Percentiles rank a stretch among this genome's conserved stretches.
Evolutionary conservation across 2,888 invertebrate genomes (phyloP).

Genomic region (Dione vanillae): DNA sequence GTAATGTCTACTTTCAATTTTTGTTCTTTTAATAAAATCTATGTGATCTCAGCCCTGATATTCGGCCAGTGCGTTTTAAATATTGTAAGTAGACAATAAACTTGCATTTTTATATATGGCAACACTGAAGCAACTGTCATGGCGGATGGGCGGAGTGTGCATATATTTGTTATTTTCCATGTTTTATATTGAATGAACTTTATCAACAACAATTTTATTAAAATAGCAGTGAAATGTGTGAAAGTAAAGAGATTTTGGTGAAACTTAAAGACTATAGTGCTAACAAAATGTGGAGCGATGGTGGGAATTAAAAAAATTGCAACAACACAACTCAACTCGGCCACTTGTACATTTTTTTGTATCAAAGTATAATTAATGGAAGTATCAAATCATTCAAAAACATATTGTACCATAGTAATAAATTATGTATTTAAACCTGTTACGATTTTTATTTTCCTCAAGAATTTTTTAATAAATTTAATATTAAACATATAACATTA

Average conservation of each 20-base stretch:
- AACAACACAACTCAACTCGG: conserved; percentile 43
- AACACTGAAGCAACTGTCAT: conserved; percentile 62
- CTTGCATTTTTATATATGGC: conserved; percentile 22
- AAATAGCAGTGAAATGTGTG: conserved; percentile 58
- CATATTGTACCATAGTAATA: conserved; percentile 80
- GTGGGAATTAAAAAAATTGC: conserved; percentile 48
- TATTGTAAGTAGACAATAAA: conserved; percentile 16
- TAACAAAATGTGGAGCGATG: conserved; percentile 58
- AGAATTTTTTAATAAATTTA: too few relatives aligned
- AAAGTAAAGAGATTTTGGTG: conserved; percentile 60
- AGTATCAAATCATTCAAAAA: conserved; percentile 71
- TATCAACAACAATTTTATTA: conserved; percentile 46
- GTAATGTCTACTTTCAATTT: conserved; percentile 14
- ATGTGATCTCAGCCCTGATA: conserved; percentile 12
- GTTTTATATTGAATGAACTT: conserved; percentile 72
- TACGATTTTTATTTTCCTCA: conserved; percentile 29
- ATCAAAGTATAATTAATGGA: conserved; percentile 48
- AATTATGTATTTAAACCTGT: conserved; percentile 81
- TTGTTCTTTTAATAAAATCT: neutral
- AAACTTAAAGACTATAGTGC: conserved; percentile 41
- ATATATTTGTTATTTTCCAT: conserved; percentile 76
- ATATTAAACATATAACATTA: too few relatives aligned
- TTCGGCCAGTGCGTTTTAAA: neutral
- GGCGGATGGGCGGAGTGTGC: conserved; percentile 65
- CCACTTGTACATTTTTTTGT: conserved; percentile 53